Conservation (phyloP, 37 sponge, comb jelly and placozoan species). For the Tethya wilhelma region DNA sequence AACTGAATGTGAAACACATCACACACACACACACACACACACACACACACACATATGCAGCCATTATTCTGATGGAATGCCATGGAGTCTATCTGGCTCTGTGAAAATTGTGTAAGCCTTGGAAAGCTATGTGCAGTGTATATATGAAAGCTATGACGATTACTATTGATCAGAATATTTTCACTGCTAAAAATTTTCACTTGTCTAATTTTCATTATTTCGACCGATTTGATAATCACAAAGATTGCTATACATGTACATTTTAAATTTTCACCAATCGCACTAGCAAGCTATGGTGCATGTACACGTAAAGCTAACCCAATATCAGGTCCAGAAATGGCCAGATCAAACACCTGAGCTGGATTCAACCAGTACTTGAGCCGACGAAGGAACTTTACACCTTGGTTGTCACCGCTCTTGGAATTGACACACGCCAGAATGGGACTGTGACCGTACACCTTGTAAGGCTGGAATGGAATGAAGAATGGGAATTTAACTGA, state of each 20-base stretch:
- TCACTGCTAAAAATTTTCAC: no score
- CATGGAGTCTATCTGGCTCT: no score
- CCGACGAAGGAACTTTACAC: constrained; percentile 88
- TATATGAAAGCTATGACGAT: no score
- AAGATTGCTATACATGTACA: no score
- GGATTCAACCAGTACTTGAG: constrained; percentile 94
- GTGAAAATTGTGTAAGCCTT: no score
- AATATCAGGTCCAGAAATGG: constrained; percentile 80
- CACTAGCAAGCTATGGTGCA: background rate
- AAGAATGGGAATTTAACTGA: background rate
- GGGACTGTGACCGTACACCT: constrained; percentile 70
- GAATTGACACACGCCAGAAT: constrained; percentile 94
- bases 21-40: background rate
- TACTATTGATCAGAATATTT: no score
- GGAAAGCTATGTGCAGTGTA: no score
- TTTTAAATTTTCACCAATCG: no score
- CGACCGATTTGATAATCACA: no score
- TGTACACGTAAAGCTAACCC: constrained; percentile 57
- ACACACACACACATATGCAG: background rate
- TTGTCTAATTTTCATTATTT: no score
- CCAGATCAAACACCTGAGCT: constrained; percentile 92
- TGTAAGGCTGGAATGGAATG: constrained; percentile 59
- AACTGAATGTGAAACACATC: background rate
- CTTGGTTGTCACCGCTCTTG: constrained; percentile 94
- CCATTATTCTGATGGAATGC: background rate